Percentiles rank a stretch among this genome's conserved stretches.
Evolutionary conservation across 2,888 invertebrate genomes (phyloP).

Genomic region (Clivina fossor): DNA sequence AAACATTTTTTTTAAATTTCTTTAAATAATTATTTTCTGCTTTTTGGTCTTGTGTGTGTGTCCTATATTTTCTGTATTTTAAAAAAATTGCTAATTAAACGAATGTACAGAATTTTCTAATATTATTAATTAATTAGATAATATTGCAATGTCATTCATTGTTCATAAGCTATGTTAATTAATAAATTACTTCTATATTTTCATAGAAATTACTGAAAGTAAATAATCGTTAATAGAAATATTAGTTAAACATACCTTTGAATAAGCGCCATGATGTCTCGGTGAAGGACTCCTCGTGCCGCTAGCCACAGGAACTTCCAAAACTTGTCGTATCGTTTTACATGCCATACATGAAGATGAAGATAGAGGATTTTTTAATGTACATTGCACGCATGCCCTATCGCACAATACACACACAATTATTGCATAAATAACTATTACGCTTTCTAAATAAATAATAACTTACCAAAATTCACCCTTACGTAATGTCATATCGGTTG

Average conservation of each 20-base stretch:
- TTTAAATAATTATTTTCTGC: too few relatives aligned
- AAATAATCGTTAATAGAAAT: too few relatives aligned
- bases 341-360: conserved; percentile 73
- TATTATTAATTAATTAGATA: too few relatives aligned
- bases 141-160: too few relatives aligned
- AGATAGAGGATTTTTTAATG: conserved; percentile 75
- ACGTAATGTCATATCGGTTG: conserved; percentile 68
- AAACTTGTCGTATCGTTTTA: conserved; percentile 61
- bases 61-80: too few relatives aligned
- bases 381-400: conserved; percentile 76
- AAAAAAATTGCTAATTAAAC: too few relatives aligned
- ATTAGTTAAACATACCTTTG: conserved; percentile 17
- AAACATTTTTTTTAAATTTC: too few relatives aligned
- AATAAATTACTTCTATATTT: too few relatives aligned
- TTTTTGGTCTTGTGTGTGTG: too few relatives aligned
- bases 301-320: conserved; percentile 50
- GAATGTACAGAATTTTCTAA: too few relatives aligned
- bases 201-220: too few relatives aligned
- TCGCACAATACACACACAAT: neutral
- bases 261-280: conserved; percentile 49
- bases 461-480: conserved; percentile 70
- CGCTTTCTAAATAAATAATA: neutral
- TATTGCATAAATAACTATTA: neutral
- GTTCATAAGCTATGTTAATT: too few relatives aligned
- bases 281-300: conserved; percentile 59